phyloP scores from a whole-genome alignment of 2,888 invertebrate genomes.

The Stenodema calcarata region DNA sequence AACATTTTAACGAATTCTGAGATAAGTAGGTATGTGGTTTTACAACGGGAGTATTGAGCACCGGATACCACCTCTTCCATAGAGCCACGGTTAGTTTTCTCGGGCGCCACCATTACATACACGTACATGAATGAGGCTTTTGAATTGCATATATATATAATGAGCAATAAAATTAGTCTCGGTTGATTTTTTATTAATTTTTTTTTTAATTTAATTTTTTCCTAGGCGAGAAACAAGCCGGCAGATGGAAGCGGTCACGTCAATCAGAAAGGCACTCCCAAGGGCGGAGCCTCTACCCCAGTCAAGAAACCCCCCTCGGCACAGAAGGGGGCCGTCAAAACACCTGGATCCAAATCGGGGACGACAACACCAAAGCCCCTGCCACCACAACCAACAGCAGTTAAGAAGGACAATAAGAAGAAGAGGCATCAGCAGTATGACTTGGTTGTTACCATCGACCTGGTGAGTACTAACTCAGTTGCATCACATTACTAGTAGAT shows the following conservation, averaged over 20 bases:
- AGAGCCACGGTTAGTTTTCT: too few species aligned
- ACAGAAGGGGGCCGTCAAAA: constrained; percentile 77
- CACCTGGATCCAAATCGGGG: constrained; percentile 59
- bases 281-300: constrained; percentile 66
- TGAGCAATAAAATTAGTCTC: neutral
- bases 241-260: constrained; percentile 76
- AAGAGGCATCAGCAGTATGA: constrained; percentile 82
- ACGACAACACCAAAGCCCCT: constrained; percentile 59
- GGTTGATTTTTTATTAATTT: too few species aligned
- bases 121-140: neutral
- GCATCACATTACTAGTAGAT: neutral
- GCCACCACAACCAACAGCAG: constrained; percentile 64
- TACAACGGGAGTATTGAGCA: too few species aligned
- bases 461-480: constrained; percentile 67
- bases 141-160: neutral
- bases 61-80: too few species aligned
- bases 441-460: constrained; percentile 79
- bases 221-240: constrained; percentile 82
- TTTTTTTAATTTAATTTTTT: constrained; percentile 51
- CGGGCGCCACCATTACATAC: too few species aligned
- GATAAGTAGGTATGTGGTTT: too few species aligned
- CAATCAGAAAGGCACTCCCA: constrained; percentile 68
- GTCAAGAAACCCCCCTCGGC: constrained; percentile 70
- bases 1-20: too few species aligned
- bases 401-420: constrained; percentile 74